Percentiles rank a stretch among this genome's conserved stretches.
Evolutionary conservation across 2,888 invertebrate genomes (phyloP).

Genomic region (Pteria penguin): DNA sequence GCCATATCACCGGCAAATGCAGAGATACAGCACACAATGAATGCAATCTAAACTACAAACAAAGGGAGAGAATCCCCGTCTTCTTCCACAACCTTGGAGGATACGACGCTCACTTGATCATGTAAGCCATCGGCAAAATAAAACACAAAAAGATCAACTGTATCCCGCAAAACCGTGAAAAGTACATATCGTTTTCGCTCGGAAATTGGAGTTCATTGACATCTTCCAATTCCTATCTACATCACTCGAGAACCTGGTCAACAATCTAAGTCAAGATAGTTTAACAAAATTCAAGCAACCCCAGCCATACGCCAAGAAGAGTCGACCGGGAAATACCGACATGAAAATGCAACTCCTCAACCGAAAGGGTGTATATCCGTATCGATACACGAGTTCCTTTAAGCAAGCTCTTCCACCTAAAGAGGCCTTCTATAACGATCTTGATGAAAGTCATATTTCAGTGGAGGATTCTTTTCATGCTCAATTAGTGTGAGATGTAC

Average conservation of each 20-base stretch:
- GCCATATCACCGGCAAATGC: conserved; percentile 38
- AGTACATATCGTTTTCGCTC: conserved; percentile 26
- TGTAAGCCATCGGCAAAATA: conserved; percentile 29
- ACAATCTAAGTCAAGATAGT: conserved; percentile 11
- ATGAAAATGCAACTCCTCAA: neutral
- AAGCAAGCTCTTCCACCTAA: neutral
- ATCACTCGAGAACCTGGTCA: conserved; percentile 16
- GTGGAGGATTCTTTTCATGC: conserved; percentile 46
- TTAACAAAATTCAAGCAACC: neutral
- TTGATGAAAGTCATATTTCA: conserved; percentile 8
- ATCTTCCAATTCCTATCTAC: conserved; percentile 15
- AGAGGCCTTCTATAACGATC: neutral
- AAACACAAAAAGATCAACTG: conserved; percentile 40
- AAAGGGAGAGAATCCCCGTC: conserved; percentile 23
- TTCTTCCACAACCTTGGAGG: conserved; percentile 36
- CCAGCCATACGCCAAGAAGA: neutral
- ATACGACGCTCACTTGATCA: conserved; percentile 32
- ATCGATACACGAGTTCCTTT: neutral
- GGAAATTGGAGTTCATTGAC: conserved; percentile 27
- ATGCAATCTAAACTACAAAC: conserved; percentile 20
- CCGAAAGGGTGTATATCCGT: neutral
- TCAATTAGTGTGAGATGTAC: conserved; percentile 24
- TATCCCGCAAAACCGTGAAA: conserved; percentile 50
- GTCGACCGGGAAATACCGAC: conserved; percentile 3
- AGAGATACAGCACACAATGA: conserved; percentile 40